A percentile compares a stretch with the other conserved stretches of the same genome.
Evolutionary conservation across 2,888 invertebrate species (phyloP).

Genomic region (Drosophila atroscutellata): DNA sequence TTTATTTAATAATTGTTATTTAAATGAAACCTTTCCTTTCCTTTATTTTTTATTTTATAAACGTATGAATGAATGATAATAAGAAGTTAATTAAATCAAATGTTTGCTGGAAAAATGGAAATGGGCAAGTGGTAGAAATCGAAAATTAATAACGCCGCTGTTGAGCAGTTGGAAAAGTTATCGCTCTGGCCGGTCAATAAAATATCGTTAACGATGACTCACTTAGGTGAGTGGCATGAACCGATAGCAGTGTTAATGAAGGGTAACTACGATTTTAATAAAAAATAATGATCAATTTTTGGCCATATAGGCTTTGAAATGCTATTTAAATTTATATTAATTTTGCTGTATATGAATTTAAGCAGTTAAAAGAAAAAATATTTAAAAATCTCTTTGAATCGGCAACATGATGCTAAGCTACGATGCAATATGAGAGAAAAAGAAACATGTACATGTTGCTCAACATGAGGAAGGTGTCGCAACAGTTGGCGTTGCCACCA

Average conservation of each 20-base stretch:
- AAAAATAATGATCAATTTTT: not conserved
- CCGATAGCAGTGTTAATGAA: not conserved
- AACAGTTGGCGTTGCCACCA: conserved; percentile 38
- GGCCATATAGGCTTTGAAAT: not conserved
- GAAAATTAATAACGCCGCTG: not conserved
- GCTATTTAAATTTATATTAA: not conserved
- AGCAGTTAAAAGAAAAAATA: not conserved
- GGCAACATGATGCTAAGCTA: not conserved
- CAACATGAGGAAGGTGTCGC: conserved; percentile 9
- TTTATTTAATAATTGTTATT: not conserved
- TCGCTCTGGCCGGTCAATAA: conserved; percentile 1
- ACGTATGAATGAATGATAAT: not conserved
- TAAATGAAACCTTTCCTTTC: not conserved
- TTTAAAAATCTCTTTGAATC: not conserved
- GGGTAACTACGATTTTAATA: not conserved
- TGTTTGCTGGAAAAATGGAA: not conserved
- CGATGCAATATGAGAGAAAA: not conserved
- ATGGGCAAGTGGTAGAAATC: not conserved
- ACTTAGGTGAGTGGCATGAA: not conserved
- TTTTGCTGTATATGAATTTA: not conserved
- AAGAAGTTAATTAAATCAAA: not conserved
- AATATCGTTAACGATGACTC: conserved; percentile 1
- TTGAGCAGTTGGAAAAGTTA: not conserved
- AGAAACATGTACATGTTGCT: not conserved
- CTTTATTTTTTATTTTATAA: not conserved